These are phyloP conservation scores for Silurus glanis DNA, from an alignment of 2,113 vertebrate species.

Conservation along the genomic window DNA sequence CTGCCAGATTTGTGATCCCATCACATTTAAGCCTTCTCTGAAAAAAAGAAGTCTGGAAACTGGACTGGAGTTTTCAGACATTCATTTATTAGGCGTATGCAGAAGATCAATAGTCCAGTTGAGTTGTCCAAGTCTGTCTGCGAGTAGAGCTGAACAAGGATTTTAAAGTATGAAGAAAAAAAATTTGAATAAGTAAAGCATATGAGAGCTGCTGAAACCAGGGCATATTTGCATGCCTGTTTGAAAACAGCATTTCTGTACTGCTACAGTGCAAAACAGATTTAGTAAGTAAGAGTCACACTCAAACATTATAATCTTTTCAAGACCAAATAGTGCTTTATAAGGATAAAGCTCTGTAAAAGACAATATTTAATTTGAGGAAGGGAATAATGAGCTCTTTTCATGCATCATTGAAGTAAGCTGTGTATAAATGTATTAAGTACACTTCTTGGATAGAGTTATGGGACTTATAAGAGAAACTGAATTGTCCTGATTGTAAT, in stretches of 20 bases:
- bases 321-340: background rate
- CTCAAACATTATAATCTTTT: background rate
- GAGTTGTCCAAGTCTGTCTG: background rate
- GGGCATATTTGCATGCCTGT: background rate
- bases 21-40: background rate
- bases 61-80: background rate
- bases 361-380: constrained; percentile 4
- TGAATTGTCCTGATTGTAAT: background rate
- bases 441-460: constrained; percentile 6
- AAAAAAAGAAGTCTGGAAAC: background rate
- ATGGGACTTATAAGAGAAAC: background rate
- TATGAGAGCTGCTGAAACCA: background rate
- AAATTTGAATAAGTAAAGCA: background rate
- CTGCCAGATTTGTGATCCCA: background rate
- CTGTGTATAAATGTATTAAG: constrained; percentile 5
- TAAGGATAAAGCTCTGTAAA: background rate
- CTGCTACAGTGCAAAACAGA: background rate
- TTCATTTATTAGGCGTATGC: background rate
- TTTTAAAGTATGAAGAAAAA: background rate
- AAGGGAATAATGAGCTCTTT: background rate
- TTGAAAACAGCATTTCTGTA: background rate
- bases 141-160: background rate
- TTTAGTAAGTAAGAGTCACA: background rate
- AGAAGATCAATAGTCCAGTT: constrained; percentile 1
- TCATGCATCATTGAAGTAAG: constrained; percentile 6